A percentile compares a stretch with the other conserved stretches of the same genome.
Conservation (phyloP, 2,113 vertebrate genomes). For the Grallaria varia region DNA sequence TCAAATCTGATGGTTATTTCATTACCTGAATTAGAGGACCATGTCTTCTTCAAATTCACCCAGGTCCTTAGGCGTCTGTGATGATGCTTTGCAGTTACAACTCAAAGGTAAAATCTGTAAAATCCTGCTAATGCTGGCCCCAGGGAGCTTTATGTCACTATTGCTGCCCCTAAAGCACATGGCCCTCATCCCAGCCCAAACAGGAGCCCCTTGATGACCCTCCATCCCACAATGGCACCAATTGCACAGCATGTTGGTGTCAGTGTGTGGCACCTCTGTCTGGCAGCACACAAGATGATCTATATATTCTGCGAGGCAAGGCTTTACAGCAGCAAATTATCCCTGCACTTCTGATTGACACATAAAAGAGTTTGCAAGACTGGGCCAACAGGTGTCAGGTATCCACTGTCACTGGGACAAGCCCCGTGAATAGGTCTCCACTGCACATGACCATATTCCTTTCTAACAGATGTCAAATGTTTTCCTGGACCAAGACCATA, state of each 20-base stretch:
- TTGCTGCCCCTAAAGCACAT: accelerated
- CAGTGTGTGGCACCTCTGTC: accelerated
- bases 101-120: background rate
- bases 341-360: background rate
- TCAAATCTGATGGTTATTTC: background rate
- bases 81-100: background rate
- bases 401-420: background rate
- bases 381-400: accelerated
- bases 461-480: background rate
- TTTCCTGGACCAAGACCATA: background rate
- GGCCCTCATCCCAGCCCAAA: background rate
- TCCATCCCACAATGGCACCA: accelerated
- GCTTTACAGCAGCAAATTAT: background rate
- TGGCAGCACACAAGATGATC: accelerated
- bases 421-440: background rate
- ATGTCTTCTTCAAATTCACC: background rate
- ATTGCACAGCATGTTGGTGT: accelerated
- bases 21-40: background rate
- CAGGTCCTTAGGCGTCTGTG: accelerated
- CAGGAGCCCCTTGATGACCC: accelerated
- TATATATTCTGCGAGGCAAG: background rate
- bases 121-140: background rate
- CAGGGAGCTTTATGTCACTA: accelerated
- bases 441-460: background rate
- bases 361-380: background rate